These are phyloP conservation scores for Coptodon bakossiorum DNA, from an alignment of 2,113 vertebrate genomes.

Conservation along the genomic window DNA sequence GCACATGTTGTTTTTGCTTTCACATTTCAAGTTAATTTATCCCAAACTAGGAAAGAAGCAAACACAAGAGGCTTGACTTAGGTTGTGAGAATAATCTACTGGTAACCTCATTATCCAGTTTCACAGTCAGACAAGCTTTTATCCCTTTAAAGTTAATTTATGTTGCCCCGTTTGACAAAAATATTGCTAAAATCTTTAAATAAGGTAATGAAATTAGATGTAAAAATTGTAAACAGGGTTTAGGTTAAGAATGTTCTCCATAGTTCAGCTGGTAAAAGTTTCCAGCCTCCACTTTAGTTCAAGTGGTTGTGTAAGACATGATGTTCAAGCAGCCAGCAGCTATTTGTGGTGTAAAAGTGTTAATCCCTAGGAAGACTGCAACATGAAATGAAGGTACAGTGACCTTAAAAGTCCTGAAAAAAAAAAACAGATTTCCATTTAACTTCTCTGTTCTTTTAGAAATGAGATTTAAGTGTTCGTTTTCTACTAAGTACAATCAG, in stretches of 20 bases:
- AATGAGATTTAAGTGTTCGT: background rate
- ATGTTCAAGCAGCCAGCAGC: background rate
- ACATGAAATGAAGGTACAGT: background rate
- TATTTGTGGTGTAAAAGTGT: background rate
- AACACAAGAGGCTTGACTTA: background rate
- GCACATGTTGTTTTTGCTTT: background rate
- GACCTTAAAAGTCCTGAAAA: background rate
- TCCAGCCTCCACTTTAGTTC: background rate
- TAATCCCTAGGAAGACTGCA: background rate
- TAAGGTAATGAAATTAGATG: conserved; percentile 2
- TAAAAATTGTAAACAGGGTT: background rate
- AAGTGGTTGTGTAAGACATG: background rate
- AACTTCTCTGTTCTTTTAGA: background rate
- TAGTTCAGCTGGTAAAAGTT: background rate
- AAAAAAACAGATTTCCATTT: background rate
- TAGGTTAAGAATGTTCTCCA: background rate
- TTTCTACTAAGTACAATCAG: background rate
- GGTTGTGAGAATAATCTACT: background rate
- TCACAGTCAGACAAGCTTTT: background rate
- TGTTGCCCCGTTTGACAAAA: background rate
- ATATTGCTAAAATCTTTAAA: background rate
- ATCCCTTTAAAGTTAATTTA: conserved; percentile 19
- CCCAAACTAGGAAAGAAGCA: background rate
- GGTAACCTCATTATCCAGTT: background rate
- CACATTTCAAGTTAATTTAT: background rate